A percentile compares a stretch with the other conserved stretches of the same genome.
Evolutionary conservation across 2,797 vertebrate genomes (phyloP).

Genomic region (Thamnophis elegans): DNA sequence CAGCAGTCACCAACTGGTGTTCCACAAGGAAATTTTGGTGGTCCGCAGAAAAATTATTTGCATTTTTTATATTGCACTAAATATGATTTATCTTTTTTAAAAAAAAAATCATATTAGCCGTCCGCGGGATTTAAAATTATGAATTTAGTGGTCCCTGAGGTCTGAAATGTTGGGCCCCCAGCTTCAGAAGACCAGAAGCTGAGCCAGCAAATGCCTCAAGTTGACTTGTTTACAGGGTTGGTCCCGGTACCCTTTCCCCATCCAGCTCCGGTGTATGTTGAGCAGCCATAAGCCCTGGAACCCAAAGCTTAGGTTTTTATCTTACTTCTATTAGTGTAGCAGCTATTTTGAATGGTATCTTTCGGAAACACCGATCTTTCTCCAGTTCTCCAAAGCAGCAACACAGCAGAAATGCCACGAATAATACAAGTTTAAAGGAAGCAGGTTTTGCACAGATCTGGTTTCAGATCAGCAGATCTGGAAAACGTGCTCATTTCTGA

Average conservation of each 20-base stretch:
- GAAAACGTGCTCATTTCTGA: background rate
- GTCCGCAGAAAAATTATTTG: no score
- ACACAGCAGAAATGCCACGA: background rate
- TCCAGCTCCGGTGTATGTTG: background rate
- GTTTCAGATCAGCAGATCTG: background rate
- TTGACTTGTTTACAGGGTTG: background rate
- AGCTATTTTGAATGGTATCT: background rate
- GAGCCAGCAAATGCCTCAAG: background rate
- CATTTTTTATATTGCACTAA: no score
- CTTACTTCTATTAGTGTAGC: background rate
- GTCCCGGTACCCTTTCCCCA: background rate
- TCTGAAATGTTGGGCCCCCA: no score
- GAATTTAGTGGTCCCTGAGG: no score
- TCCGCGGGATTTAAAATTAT: no score
- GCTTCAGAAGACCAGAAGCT: background rate
- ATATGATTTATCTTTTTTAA: no score
- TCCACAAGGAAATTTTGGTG: no score
- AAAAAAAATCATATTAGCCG: no score
- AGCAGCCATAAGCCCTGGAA: background rate
- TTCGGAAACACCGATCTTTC: background rate
- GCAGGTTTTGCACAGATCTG: background rate
- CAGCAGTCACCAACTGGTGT: no score
- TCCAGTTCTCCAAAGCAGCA: background rate
- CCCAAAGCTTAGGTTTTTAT: background rate
- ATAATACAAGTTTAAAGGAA: background rate